A percentile compares a stretch with the other conserved stretches of the same genome.
phyloP scores from a whole-genome alignment of 2,113 vertebrate species.

The Charina bottae region DNA sequence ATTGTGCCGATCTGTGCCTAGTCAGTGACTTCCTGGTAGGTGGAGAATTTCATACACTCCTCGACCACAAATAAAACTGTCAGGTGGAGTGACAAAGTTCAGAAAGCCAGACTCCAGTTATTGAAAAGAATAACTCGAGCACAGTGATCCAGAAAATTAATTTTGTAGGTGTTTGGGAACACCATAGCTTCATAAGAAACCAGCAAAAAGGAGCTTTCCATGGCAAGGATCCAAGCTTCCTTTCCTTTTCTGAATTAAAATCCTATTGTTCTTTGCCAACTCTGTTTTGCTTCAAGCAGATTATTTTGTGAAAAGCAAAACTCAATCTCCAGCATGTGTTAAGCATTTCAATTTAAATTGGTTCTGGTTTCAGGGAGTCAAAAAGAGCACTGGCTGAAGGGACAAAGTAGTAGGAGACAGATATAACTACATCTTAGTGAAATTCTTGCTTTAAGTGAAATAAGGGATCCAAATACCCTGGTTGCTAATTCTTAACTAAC shows the following conservation, averaged over 20 bases:
- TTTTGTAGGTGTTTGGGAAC: constrained; percentile 77
- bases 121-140: constrained; percentile 80
- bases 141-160: constrained; percentile 87
- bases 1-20: constrained; percentile 79
- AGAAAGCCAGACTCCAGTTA: constrained; percentile 74
- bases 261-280: constrained; percentile 55
- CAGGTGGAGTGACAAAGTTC: constrained; percentile 80
- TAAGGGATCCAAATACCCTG: neutral
- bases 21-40: constrained; percentile 81
- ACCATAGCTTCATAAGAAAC: constrained; percentile 74
- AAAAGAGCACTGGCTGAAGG: neutral
- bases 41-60: constrained; percentile 84
- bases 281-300: constrained; percentile 58
- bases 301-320: constrained; percentile 50
- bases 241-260: constrained; percentile 60
- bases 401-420: neutral
- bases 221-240: constrained; percentile 66
- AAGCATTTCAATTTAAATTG: neutral
- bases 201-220: constrained; percentile 71
- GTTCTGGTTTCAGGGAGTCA: neutral
- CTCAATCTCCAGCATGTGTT: neutral
- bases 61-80: constrained; percentile 85
- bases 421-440: neutral
- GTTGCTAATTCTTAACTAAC: neutral
- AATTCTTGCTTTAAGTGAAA: neutral